phyloP scores from a whole-genome alignment of 2,888 invertebrate genomes.

The Drosophila kanekoi region DNA sequence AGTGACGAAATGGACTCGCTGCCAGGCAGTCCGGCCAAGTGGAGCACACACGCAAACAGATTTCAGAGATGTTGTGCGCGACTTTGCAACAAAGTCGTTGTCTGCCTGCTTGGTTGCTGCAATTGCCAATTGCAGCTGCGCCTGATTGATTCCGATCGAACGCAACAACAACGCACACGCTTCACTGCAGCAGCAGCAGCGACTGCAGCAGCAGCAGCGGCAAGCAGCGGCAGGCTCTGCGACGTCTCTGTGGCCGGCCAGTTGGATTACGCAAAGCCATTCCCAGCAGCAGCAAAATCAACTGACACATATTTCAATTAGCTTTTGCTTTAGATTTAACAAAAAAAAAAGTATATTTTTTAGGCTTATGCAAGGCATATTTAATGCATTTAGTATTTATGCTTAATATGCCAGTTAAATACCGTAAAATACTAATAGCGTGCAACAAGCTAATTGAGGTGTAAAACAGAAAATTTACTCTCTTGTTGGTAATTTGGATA shows the following conservation, averaged over 20 bases:
- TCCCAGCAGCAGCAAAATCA: slow-evolving; percentile 46
- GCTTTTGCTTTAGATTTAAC: slow-evolving; percentile 45
- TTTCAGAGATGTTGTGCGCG: slow-evolving; percentile 17
- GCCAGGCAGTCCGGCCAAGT: slow-evolving; percentile 47
- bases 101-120: slow-evolving; percentile 42
- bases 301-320: slow-evolving; percentile 72
- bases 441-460: neutral
- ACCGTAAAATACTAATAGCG: slow-evolving; percentile 1
- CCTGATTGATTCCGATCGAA: slow-evolving; percentile 80
- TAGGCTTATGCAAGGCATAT: slow-evolving; percentile 38
- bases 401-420: neutral
- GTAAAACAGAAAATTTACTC: too few species aligned
- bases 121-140: slow-evolving; percentile 55
- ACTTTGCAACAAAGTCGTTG: slow-evolving; percentile 50
- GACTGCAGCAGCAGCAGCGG: slow-evolving; percentile 7
- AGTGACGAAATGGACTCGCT: slow-evolving; percentile 68
- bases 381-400: slow-evolving; percentile 4
- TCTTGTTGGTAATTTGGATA: neutral
- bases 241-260: slow-evolving; percentile 8
- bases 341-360: slow-evolving; percentile 2
- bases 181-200: slow-evolving; percentile 26
- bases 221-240: slow-evolving; percentile 13
- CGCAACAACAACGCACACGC: slow-evolving; percentile 51
- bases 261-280: slow-evolving; percentile 69
- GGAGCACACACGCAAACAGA: slow-evolving; percentile 55